Conservation (phyloP, 2,797 vertebrate genomes). For the Orientallactaga sibirica region DNA sequence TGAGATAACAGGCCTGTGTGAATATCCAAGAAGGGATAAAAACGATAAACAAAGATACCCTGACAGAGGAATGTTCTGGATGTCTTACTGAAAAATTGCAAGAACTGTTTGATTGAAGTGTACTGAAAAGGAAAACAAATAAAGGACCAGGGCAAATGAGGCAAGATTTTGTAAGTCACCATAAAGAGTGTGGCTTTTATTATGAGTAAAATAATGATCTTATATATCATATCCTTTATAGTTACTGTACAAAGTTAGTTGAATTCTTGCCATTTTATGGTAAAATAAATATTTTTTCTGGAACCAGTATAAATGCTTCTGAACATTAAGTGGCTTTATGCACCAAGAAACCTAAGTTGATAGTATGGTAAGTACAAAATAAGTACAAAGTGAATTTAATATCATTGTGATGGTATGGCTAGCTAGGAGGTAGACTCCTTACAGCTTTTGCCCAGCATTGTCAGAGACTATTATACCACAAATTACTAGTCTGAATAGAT, state of each 20-base stretch:
- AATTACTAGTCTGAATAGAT: background rate
- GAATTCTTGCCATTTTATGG: constrained; percentile 18
- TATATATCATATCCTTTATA: background rate
- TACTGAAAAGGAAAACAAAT: constrained; percentile 5
- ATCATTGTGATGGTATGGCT: background rate
- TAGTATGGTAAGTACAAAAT: background rate
- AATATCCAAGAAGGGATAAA: background rate
- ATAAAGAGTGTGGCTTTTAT: constrained; percentile 1
- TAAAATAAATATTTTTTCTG: constrained; percentile 19
- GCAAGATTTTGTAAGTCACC: background rate
- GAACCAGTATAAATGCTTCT: background rate
- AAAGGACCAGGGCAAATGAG: background rate
- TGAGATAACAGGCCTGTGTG: background rate
- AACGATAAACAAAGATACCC: background rate
- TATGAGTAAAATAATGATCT: constrained; percentile 5
- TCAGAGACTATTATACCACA: background rate
- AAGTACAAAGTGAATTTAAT: background rate
- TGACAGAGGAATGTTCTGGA: background rate
- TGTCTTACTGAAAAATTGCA: constrained; percentile 16
- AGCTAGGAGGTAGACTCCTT: background rate
- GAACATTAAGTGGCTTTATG: background rate
- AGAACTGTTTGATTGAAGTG: background rate
- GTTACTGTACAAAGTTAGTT: background rate
- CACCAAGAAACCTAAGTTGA: background rate
- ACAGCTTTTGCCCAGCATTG: background rate